Percentiles rank a stretch among this genome's conserved stretches.
Evolutionary conservation across 1,140 invertebrate species (phyloP).

Genomic region (Dendrolimus punctatus): DNA sequence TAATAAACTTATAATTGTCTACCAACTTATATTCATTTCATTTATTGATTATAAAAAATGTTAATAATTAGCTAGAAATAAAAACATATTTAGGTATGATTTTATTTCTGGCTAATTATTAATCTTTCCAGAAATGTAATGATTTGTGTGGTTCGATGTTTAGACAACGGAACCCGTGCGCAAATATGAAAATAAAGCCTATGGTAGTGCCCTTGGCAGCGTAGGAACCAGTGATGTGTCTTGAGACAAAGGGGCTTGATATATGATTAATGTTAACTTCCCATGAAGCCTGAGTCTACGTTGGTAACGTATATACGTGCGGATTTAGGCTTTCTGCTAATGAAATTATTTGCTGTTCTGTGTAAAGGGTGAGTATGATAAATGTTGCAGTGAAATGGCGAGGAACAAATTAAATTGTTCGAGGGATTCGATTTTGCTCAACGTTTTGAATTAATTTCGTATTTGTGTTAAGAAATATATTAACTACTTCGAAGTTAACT

Average conservation of each 20-base stretch:
- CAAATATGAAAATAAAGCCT: no score
- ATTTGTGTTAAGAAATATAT: conserved; percentile 3
- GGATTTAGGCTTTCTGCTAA: conserved; percentile 24
- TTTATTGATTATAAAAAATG: no score
- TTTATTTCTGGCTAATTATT: no score
- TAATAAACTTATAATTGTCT: no score
- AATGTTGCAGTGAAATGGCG: conserved; percentile 30
- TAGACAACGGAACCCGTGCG: no score
- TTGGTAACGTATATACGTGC: conserved; percentile 1
- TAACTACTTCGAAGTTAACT: no score
- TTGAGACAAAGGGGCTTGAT: conserved; percentile 53
- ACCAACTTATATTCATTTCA: no score
- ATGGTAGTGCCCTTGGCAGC: conserved; percentile 9
- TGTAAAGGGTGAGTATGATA: conserved; percentile 34
- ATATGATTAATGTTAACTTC: conserved; percentile 55
- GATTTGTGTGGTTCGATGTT: no score
- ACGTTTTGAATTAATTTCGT: conserved; percentile 12
- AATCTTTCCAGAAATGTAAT: no score
- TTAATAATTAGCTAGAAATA: no score
- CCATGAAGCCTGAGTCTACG: conserved; percentile 10
- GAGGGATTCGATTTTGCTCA: conserved; percentile 14
- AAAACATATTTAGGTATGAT: no score
- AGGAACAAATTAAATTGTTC: conserved; percentile 27
- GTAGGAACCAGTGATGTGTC: conserved; percentile 19
- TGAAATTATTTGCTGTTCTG: conserved; percentile 42